Evolutionary conservation across 2,113 vertebrate species (phyloP), one percentile per base, ranked within the genome.

Genomic region (Microtus montanus): DNA sequence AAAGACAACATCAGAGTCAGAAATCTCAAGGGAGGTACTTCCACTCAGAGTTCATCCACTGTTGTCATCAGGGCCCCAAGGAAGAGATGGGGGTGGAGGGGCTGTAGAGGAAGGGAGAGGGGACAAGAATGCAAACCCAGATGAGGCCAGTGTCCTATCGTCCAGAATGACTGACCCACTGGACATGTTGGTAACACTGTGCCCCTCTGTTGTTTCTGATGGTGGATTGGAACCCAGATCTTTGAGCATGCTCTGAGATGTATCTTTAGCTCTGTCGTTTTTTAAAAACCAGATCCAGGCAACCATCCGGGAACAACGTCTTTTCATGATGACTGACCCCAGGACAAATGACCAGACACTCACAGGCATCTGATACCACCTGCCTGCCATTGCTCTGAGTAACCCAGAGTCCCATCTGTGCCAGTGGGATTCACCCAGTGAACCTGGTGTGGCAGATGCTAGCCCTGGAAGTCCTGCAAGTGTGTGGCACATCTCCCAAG

Each of bases 401-500:
- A 22, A 44, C 79, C 13, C 64, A 75, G n/a, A 73, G 7, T 33
- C 38, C 84, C n/a, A n/a, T 64, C 49, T 47, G 49, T 0, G 19
- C 35, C 15, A 17, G 9, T 44, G 79, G 41, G 12, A 30, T 6
- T 41, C 85, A 70, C 33, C 19, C 41, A 35, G 73, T 15, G 33
- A 14, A 41, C 15, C 52, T 73, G 2, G 63, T 4, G 5, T 33
- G 26, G 26, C n/a, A 20, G 63, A 8, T 66, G 17, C 38, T 73
- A 44, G 9, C 9, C 33, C 3, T 1, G 26, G 11, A 63, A 92
- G 63, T 41, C 82, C 61, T 78, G 33, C 1, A 1, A 7, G 3
- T 19, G 44, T 0, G 0, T 61, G 33, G 17, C 1, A 19, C 30
- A 22, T 75, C 66, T n/a, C 41, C 74, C 2, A 61, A 1, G n/a